phyloP scores from a whole-genome alignment of 2,113 vertebrate species.

The Oenanthe melanoleuca region DNA sequence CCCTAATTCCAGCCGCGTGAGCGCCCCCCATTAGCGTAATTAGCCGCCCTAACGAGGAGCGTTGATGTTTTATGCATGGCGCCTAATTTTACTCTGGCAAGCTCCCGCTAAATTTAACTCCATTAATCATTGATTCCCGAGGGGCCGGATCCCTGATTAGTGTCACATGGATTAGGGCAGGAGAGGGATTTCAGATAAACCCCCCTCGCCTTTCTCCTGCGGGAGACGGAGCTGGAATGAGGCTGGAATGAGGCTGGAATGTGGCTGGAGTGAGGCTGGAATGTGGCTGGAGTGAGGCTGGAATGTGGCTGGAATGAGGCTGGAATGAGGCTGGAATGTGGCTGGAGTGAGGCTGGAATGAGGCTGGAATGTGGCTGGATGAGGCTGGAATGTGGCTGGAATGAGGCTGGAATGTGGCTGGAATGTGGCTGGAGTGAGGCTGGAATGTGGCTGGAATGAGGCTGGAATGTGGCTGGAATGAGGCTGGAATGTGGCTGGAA shows the following conservation, averaged over 20 bases:
- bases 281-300: too few relatives aligned
- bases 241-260: neutral
- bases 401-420: too few relatives aligned
- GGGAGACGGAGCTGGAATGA: neutral
- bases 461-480: neutral
- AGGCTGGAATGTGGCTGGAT: too few relatives aligned
- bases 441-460: too few relatives aligned
- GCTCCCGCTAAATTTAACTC: conserved; percentile 80
- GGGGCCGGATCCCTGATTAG: conserved; percentile 76
- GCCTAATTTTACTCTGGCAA: conserved; percentile 72
- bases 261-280: neutral
- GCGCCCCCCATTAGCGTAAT: conserved; percentile 32
- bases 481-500: too few relatives aligned
- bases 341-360: too few relatives aligned
- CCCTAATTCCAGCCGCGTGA: neutral
- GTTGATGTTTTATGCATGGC: conserved; percentile 80
- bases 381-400: too few relatives aligned
- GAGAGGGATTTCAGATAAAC: neutral
- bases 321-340: too few relatives aligned
- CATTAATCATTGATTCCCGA: conserved; percentile 77
- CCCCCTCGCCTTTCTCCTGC: neutral
- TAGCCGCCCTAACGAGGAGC: conserved; percentile 57
- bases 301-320: too few relatives aligned
- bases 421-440: too few relatives aligned
- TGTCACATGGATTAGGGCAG: conserved; percentile 65